Percentiles rank a stretch among this genome's conserved stretches.
Evolutionary conservation across 2,113 vertebrate species (phyloP).

Genomic region (Anguilla rostrata): DNA sequence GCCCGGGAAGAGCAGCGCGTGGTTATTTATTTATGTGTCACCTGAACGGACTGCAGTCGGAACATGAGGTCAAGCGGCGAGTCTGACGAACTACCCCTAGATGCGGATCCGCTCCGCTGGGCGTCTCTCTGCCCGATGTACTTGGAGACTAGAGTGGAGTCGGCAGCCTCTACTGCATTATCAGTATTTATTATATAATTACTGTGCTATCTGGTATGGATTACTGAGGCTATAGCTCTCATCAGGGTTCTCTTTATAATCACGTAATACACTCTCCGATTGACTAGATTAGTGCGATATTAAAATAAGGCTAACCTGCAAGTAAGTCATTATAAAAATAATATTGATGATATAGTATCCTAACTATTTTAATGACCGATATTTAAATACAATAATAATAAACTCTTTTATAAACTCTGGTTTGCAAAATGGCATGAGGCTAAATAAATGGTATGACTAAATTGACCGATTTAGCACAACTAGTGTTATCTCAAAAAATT

Average conservation of each 20-base stretch:
- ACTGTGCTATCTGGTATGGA: background rate
- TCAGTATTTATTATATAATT: background rate
- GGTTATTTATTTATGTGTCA: slow-evolving; percentile 72
- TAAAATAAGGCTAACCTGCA: background rate
- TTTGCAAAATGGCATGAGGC: background rate
- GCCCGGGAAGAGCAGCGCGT: slow-evolving; percentile 54
- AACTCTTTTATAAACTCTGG: background rate
- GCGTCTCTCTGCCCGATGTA: background rate
- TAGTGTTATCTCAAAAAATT: background rate
- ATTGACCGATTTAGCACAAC: too few relatives aligned
- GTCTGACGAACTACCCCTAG: background rate
- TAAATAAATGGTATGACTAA: background rate
- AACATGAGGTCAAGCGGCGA: background rate
- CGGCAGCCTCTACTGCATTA: background rate
- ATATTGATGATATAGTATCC: background rate
- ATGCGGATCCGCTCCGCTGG: background rate
- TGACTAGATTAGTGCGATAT: background rate
- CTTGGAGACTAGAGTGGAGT: background rate
- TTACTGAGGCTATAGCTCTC: background rate
- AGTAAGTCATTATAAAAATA: background rate
- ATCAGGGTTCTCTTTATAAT: background rate
- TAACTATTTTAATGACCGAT: too few relatives aligned
- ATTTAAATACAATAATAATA: background rate
- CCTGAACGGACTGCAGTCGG: slow-evolving; percentile 52
- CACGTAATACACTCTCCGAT: background rate